A percentile compares a stretch with the other conserved stretches of the same genome.
phyloP scores from a whole-genome alignment of 2,797 vertebrate genomes.

The Podarcis siculus region DNA sequence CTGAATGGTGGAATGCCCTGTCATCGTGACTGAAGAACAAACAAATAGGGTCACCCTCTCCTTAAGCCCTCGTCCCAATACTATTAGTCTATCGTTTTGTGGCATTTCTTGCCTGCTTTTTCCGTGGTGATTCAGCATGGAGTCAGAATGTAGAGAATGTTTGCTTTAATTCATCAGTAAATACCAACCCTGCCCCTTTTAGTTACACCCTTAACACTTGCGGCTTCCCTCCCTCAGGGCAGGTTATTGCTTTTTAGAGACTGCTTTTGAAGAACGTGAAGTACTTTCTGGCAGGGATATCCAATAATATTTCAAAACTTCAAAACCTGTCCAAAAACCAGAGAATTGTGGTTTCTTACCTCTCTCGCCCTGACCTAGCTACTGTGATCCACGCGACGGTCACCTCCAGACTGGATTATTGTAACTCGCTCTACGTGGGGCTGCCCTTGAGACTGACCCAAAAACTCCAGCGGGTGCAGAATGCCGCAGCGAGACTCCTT shows the following conservation, averaged over 20 bases:
- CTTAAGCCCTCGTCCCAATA: neutral
- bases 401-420: too few species aligned
- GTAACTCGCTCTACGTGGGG: too few species aligned
- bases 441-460: too few species aligned
- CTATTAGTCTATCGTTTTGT: conserved; percentile 5
- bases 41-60: neutral
- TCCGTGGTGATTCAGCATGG: conserved; percentile 45
- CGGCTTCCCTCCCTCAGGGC: neutral
- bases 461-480: too few species aligned
- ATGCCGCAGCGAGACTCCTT: too few species aligned
- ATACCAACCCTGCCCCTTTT: conserved; percentile 33
- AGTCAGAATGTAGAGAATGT: conserved; percentile 26
- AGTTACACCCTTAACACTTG: neutral
- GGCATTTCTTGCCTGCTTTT: conserved; percentile 29
- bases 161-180: conserved; percentile 30
- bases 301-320: neutral
- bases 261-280: neutral
- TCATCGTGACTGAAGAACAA: conserved; percentile 5
- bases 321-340: neutral
- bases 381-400: too few species aligned
- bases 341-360: neutral
- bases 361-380: too few species aligned
- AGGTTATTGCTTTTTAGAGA: neutral
- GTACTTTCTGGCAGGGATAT: neutral
- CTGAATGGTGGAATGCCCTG: neutral